Evolutionary conservation across 2,888 invertebrate genomes (phyloP).

Genomic region (Phasia obesa): DNA sequence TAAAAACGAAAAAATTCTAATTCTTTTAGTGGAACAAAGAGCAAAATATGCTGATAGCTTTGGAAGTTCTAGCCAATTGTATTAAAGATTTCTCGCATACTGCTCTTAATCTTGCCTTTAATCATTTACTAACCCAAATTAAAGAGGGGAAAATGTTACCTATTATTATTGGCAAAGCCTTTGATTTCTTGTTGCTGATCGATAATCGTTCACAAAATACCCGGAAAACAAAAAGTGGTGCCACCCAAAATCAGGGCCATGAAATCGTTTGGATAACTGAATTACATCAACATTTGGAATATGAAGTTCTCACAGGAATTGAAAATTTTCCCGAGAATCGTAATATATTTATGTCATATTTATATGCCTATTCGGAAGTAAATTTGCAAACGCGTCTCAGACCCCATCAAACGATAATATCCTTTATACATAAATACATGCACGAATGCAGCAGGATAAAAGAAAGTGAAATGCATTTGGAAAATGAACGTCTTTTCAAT

Average conservation of each 20-base stretch:
- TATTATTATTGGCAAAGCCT: slow-evolving; percentile 79
- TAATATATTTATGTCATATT: slow-evolving; percentile 76
- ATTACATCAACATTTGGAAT: slow-evolving; percentile 76
- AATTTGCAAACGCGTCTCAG: slow-evolving; percentile 76
- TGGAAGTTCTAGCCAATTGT: slow-evolving; percentile 79
- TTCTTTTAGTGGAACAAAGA: slow-evolving; percentile 78
- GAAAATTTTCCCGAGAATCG: slow-evolving; percentile 77
- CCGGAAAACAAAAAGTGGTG: slow-evolving; percentile 47
- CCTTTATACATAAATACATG: slow-evolving; percentile 78
- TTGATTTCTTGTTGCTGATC: slow-evolving; percentile 78
- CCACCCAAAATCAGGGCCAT: slow-evolving; percentile 28
- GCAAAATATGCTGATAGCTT: slow-evolving; percentile 79
- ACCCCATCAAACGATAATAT: slow-evolving; percentile 74
- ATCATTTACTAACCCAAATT: slow-evolving; percentile 76
- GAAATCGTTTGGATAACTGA: slow-evolving; percentile 75
- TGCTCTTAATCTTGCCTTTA: slow-evolving; percentile 79
- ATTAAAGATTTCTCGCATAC: slow-evolving; percentile 79
- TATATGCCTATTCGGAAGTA: slow-evolving; percentile 80
- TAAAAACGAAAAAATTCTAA: slow-evolving; percentile 1
- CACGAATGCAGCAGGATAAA: slow-evolving; percentile 75
- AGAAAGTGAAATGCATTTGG: slow-evolving; percentile 77
- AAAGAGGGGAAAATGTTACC: slow-evolving; percentile 78
- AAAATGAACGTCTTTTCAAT: slow-evolving; percentile 80
- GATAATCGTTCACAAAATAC: slow-evolving; percentile 76
- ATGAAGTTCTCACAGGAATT: slow-evolving; percentile 74